Evolutionary conservation across 2,888 invertebrate species (phyloP), one percentile per base, ranked within the genome.

Genomic region (Gymnoscelis rufifasciata): DNA sequence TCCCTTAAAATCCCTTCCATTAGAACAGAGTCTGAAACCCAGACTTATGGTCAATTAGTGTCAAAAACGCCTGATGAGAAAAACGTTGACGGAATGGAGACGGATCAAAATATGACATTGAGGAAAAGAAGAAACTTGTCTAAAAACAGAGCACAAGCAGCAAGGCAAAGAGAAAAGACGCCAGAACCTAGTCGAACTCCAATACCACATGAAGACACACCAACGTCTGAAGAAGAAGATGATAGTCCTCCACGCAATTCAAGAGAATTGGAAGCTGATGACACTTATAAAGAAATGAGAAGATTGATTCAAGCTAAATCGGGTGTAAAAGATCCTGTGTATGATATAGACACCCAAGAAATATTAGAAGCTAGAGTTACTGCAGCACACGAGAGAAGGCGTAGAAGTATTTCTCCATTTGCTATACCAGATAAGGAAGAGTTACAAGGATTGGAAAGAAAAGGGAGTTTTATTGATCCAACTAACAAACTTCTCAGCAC

Each of bases 81-180:
- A 48, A 66, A 67, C 53, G 49, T 61, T 33, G 61, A 62, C 23
- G 66, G 67, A 53, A 82, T 81, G 79, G 81, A 80, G 30, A 74
- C 81, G 1, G 74, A 78, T 29, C 86, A 88, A 64, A 62, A 68
- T 66, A 89, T 90, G 68, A 84, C 90, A 11, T 78, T 91, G 29
- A 89, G 91, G 43, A 91, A 91, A 59, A 88, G 92, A 37, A 88
- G 93, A 51, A 91, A 90, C 54, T 74, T 91, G 30, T 90, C 91
- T 0, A 91, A 90, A 63, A 90, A 89, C 53, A 82, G 90, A 65
- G 81, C 83, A 10, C 82, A 81, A 58, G 81, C 83, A 45, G 71
- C 84, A 7, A 77, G 87, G 47, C 84, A 86, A 45, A 75, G 89
- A 59, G 89, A 89, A 60, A 84, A 89, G 47, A 89, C 89, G 7